Evolutionary conservation across 53 echinoderm and acorn worm genomes (phyloP).

Genomic region (Stichopus horrens): DNA sequence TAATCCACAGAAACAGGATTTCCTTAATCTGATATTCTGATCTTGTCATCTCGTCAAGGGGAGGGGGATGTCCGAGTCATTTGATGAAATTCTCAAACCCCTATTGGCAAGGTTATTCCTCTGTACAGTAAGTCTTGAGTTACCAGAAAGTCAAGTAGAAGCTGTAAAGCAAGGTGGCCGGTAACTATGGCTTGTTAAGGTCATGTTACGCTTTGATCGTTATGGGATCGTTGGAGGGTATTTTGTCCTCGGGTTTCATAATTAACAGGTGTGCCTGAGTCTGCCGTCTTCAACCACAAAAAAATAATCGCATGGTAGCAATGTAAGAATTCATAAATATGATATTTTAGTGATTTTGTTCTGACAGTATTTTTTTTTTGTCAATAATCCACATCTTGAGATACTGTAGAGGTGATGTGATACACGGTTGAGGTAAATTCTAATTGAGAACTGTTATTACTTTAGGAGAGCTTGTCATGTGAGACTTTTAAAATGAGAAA

Average conservation of each 20-base stretch:
- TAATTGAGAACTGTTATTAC: not conserved
- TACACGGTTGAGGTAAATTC: not conserved
- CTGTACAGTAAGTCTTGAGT: not conserved
- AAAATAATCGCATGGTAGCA: not conserved
- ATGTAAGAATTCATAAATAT: not conserved
- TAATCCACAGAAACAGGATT: not conserved
- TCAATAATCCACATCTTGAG: not conserved
- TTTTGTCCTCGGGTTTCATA: slow-evolving; percentile 18
- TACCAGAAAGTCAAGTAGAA: not conserved
- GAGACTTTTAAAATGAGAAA: too few species aligned
- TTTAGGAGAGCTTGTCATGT: too few species aligned
- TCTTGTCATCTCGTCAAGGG: not conserved
- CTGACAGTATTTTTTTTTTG: not conserved
- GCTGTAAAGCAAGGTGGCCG: not conserved
- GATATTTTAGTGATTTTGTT: not conserved
- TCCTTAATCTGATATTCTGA: not conserved
- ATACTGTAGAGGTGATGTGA: not conserved
- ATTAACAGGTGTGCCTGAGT: slow-evolving; percentile 30
- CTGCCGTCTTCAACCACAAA: not conserved
- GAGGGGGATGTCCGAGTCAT: not conserved
- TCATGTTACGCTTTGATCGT: slow-evolving; percentile 18
- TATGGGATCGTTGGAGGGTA: not conserved
- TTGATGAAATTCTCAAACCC: not conserved
- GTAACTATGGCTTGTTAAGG: not conserved
- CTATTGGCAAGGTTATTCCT: not conserved